Percentiles rank a stretch among this genome's conserved stretches.
Conservation (phyloP, 2,797 vertebrate species). For the Kryptolebias ocellatus region DNA sequence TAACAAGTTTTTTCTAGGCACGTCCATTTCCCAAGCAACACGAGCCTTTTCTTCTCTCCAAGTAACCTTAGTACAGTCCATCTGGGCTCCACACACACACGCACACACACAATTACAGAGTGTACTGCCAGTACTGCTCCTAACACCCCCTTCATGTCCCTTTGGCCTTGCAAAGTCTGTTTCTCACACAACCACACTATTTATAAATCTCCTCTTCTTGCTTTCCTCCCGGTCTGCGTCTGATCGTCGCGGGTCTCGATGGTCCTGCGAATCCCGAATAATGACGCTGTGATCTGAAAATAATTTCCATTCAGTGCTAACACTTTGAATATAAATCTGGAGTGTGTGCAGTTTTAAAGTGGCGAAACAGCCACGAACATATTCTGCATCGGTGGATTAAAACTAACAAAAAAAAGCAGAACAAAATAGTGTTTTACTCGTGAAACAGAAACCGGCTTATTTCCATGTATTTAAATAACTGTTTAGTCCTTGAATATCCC, state of each 20-base stretch:
- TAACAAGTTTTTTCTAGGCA: constrained; percentile 53
- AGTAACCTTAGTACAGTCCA: constrained; percentile 75
- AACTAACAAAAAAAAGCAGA: background rate
- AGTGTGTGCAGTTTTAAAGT: constrained; percentile 12
- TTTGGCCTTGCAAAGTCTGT: constrained; percentile 73
- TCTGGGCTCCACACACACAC: constrained; percentile 64
- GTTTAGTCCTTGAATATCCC: background rate
- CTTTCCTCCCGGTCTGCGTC: constrained; percentile 13
- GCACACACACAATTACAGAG: constrained; percentile 49
- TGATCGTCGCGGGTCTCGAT: constrained; percentile 29
- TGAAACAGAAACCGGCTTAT: background rate
- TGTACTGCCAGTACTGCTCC: constrained; percentile 75
- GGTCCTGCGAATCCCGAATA: constrained; percentile 26
- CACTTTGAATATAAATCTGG: constrained; percentile 4
- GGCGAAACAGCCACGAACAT: background rate
- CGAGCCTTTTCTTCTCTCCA: constrained; percentile 67
- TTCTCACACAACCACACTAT: constrained; percentile 67
- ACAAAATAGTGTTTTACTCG: background rate
- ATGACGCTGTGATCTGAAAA: constrained; percentile 35
- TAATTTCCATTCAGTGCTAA: constrained; percentile 21
- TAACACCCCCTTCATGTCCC: constrained; percentile 70
- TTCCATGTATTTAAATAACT: background rate
- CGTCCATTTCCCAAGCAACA: constrained; percentile 62
- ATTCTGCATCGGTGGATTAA: too few species aligned
- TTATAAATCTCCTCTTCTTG: constrained; percentile 50